Base-by-base conservation (phyloP, 2,888 invertebrate genomes). In the Tinea semifulvella region DNA sequence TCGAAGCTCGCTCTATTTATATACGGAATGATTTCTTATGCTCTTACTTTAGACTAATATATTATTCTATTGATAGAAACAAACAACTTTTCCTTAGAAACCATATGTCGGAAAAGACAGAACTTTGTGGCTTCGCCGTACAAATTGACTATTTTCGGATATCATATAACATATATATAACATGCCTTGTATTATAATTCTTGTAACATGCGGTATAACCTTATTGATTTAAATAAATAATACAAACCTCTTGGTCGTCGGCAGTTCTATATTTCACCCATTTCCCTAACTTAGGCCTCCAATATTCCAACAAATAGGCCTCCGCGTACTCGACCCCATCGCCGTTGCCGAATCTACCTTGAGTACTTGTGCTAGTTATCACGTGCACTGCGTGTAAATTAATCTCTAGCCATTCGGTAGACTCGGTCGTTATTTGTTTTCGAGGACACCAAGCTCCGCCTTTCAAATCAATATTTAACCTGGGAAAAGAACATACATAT, bases 361-460 rank as follows among this genome's bases (percentile, higher is more conserved):
- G 96, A 1, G 89, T 89, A 52, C 87, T 88, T 6, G 91, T 86
- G 14, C 86, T 90, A 0, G 93, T 92, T 61, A 96, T 87, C 63
- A 94, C 88, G 72, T 90, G 90, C 38, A 92, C 87, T 14, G 83
- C 79, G 58, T 86, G 88, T 52, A 96, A 84, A 65, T 95, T 89
- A 51, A 92, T 86, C 82, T 96, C 88, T 49, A 91, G 72, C 90
- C 90, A 91, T 68, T 91, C 91, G 48, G 83, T 84, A 2, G 88
- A 83, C 56, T 90, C 90, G n/a, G 87, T 85, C 17, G 90, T 90
- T 58, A 92, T 89, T 65, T 89, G 88, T 43, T 85, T 83, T 68
- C 88, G 87, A 8, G 96, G 96, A 75, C 96, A 96, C 96, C 96
- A 96, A 1, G 96, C 96, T 38, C 96, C 96, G 10, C 94, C 93